These are phyloP conservation scores for Antidorcas marsupialis DNA, from an alignment of 2,113 vertebrate species.

Conservation along the genomic window DNA sequence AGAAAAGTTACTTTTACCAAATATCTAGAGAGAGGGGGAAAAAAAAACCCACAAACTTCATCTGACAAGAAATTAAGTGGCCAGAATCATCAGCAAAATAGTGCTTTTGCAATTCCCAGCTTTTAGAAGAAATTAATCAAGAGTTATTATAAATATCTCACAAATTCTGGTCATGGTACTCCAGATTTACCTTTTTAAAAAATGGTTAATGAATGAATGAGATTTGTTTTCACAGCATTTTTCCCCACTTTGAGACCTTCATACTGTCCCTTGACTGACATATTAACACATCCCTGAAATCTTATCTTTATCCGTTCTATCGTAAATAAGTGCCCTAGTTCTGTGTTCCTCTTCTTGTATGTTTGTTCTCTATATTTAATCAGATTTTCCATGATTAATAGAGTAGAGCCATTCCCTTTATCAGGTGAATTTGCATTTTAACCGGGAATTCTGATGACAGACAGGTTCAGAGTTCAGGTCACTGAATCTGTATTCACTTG, in stretches of 20 bases:
- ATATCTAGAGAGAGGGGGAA: not conserved
- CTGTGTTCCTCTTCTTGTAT: not conserved
- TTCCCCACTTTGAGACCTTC: not conserved
- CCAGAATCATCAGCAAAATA: not conserved
- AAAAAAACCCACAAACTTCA: not conserved
- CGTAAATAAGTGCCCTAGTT: not conserved
- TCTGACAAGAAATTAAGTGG: not conserved
- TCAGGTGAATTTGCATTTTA: not conserved
- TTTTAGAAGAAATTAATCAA: not conserved
- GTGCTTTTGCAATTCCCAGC: not conserved
- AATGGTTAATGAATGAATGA: not conserved
- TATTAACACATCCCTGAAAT: not conserved
- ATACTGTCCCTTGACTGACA: not conserved
- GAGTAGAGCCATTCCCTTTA: not conserved
- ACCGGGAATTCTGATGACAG: not conserved
- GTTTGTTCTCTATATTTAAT: not conserved
- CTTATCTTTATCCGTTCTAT: not conserved
- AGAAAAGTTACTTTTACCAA: not conserved
- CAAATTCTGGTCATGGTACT: not conserved
- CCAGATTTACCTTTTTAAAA: not conserved
- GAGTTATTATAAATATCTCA: not conserved
- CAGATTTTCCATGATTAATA: not conserved
- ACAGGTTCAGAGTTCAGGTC: not conserved
- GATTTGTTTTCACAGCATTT: not conserved
- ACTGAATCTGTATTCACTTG: not conserved